These are phyloP conservation scores for Corapipo altera DNA, from an alignment of 2,113 vertebrate species.

Conservation along the genomic window DNA sequence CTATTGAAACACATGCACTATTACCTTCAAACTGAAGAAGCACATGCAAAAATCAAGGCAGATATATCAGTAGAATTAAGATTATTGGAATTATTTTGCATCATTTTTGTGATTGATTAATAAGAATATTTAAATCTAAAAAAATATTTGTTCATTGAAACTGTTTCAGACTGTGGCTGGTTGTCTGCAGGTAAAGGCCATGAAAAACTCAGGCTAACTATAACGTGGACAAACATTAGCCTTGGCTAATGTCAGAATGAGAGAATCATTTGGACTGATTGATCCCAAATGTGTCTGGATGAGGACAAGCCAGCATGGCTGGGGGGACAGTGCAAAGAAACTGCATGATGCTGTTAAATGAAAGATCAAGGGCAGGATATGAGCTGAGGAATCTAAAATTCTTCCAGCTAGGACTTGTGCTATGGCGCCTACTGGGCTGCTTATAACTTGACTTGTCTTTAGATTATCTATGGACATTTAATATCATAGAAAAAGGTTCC, in stretches of 20 bases:
- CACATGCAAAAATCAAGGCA: neutral
- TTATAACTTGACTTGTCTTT: neutral
- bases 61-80: neutral
- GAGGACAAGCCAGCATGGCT: neutral
- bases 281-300: neutral
- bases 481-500: neutral
- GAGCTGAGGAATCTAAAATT: neutral
- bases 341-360: neutral
- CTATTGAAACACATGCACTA: neutral
- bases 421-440: neutral
- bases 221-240: neutral
- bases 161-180: neutral
- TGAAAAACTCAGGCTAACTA: neutral
- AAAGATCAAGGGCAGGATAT: neutral
- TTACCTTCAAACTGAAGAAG: neutral
- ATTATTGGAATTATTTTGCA: neutral
- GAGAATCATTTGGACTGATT: neutral
- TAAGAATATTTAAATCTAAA: neutral
- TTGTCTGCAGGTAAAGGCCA: neutral
- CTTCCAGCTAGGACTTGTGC: neutral
- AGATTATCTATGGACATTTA: neutral
- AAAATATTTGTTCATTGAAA: neutral
- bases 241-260: neutral
- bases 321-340: neutral
- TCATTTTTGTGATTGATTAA: neutral